Evolutionary conservation across 2,888 invertebrate genomes (phyloP).

Genomic region (Synergus laeviventris): DNA sequence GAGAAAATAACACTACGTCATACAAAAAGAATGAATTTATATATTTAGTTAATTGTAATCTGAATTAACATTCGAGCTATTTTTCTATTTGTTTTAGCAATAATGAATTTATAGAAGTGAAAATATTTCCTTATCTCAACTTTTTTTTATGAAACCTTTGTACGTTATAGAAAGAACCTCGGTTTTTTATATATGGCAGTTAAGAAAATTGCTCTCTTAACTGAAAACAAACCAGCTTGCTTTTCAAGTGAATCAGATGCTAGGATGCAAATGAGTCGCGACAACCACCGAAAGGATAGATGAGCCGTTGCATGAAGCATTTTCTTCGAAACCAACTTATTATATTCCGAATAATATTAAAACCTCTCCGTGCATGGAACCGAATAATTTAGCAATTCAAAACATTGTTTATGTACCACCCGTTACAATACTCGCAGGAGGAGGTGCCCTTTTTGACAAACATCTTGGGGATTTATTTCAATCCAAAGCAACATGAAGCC

Average conservation of each 20-base stretch:
- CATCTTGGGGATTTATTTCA: not conserved
- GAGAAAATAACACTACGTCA: not conserved
- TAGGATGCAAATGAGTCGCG: conserved; percentile 17
- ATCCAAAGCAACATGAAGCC: not conserved
- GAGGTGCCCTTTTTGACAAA: not conserved
- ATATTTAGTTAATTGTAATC: not conserved
- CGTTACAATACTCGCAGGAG: not conserved
- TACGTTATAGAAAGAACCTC: too few relatives aligned
- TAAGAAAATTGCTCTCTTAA: not conserved
- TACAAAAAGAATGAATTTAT: not conserved
- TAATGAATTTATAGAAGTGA: too few relatives aligned
- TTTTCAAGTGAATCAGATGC: conserved; percentile 33
- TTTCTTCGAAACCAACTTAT: conserved; percentile 4
- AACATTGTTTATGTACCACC: not conserved
- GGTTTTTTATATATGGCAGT: too few relatives aligned
- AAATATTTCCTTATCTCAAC: too few relatives aligned
- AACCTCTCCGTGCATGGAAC: not conserved
- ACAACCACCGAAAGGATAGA: conserved; percentile 18
- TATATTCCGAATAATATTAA: conserved; percentile 28
- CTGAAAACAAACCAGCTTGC: conserved; percentile 1
- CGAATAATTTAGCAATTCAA: conserved; percentile 34
- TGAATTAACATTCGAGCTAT: not conserved
- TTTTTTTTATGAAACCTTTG: too few relatives aligned
- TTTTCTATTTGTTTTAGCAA: too few relatives aligned
- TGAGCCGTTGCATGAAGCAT: not conserved